Base-by-base conservation (phyloP, 1,140 invertebrate genomes). In the Cylas formicarius region DNA sequence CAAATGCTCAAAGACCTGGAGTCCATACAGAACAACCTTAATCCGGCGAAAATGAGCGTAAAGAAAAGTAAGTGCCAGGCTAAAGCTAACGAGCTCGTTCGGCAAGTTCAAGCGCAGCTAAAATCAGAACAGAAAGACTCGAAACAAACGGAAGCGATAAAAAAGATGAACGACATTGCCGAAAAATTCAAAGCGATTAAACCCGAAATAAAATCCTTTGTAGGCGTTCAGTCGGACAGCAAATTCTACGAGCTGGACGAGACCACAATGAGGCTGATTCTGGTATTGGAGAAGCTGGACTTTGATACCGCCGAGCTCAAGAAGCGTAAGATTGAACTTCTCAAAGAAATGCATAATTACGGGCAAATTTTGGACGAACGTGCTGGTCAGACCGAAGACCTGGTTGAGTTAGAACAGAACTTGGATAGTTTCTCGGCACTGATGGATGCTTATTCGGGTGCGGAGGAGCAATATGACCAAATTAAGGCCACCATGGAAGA, bases 211-310 rank as follows among this genome's bases (percentile, higher is more conserved):
- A 27, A 39, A 39, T n/a, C 9, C 24, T 56, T 56, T 21, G 40
- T 51, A 8, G 54, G 54, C 6, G n/a, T 38, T 1, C 39, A 39
- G 21, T 44, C 37, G 4, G 44, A 48, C 19, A 42, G 27, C 11
- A 45, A 48, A 18, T 56, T 53, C 19, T 45, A 48, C 28, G 17
- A 48, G 34, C 18, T 56, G 8, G 52, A 53, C n/a, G 51, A 53
- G 24, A 18, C 27, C n/a, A 24, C 26, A 9, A 48, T 49, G 7
- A 38, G 34, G 20, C 5, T 40, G 9, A 40, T 48, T 19, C 19
- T 51, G 9, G 23, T 24, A 11, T 37, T 56, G 19, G 48, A 56
- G 13, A 29, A 43, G 16, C 11, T 51, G 13, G 23, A 45, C 2
- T 5, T 34, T 14, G 29, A 53, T 8, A 31, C 43, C 14, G 9